Conservation (phyloP, 2,797 vertebrate species). For the Vultur gryphus region DNA sequence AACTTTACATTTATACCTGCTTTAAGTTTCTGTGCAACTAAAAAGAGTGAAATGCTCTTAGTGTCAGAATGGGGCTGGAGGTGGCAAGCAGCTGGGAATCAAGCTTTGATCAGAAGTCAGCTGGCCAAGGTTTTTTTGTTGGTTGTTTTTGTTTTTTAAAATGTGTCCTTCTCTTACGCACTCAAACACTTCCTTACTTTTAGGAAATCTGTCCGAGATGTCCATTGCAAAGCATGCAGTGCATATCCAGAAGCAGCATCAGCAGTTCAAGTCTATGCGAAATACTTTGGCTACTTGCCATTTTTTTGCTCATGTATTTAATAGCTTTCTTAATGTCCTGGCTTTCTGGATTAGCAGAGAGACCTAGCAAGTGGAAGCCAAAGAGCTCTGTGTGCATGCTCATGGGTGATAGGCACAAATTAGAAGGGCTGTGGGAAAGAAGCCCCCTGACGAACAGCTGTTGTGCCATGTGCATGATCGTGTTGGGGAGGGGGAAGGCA, state of each 20-base stretch:
- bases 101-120: not conserved
- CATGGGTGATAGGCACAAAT: slow-evolving; percentile 17
- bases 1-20: not conserved
- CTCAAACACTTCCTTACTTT: not conserved
- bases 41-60: not conserved
- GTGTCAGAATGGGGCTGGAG: not conserved
- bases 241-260: not conserved
- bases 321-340: not conserved
- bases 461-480: not conserved
- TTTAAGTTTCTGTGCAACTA: not conserved
- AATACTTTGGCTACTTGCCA: not conserved
- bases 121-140: rapidly evolving
- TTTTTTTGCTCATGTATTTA: not conserved
- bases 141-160: not conserved
- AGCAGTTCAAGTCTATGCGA: not conserved
- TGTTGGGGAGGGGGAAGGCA: not conserved
- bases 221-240: not conserved
- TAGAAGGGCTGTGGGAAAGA: slow-evolving; percentile 54
- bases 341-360: slow-evolving; percentile 4
- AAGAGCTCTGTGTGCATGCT: slow-evolving; percentile 48
- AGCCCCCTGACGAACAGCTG: slow-evolving; percentile 17
- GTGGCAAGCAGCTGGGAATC: not conserved
- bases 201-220: not conserved
- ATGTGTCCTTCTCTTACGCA: not conserved
- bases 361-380: not conserved